phyloP scores from a whole-genome alignment of 1,140 invertebrate genomes.

The Meteorus sp. region DNA sequence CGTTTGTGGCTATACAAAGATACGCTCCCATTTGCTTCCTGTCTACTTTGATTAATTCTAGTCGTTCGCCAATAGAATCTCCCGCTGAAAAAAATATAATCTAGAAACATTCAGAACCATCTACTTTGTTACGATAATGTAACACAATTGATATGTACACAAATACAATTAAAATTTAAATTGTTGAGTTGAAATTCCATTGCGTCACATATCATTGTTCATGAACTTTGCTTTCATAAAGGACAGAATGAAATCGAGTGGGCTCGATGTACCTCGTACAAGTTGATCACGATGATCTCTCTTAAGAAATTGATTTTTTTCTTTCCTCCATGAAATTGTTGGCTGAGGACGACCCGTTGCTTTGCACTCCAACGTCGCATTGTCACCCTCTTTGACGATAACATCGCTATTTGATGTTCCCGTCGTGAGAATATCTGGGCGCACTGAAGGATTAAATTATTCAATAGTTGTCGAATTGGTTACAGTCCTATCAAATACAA shows the following conservation, averaged over 20 bases:
- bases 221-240: conserved; percentile 2
- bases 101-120: background rate
- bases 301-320: conserved; percentile 50
- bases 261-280: conserved; percentile 35
- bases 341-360: conserved; percentile 65
- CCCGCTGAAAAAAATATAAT: conserved; percentile 53
- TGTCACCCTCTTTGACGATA: conserved; percentile 67
- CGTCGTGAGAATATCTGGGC: conserved; percentile 64
- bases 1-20: conserved; percentile 75
- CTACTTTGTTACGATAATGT: background rate
- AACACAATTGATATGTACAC: background rate
- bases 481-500: conserved; percentile 1
- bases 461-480: conserved; percentile 3
- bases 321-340: conserved; percentile 61
- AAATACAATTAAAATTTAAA: background rate
- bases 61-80: conserved; percentile 64
- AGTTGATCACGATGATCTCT: conserved; percentile 44
- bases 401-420: conserved; percentile 66
- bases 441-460: conserved; percentile 27
- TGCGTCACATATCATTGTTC: background rate
- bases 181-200: background rate
- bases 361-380: conserved; percentile 68
- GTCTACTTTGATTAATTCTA: conserved; percentile 68
- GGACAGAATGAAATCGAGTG: background rate
- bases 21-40: conserved; percentile 75